Evolutionary conservation across 2,797 vertebrate genomes (phyloP).

Genomic region (Cryptoblepharus egeriae): DNA sequence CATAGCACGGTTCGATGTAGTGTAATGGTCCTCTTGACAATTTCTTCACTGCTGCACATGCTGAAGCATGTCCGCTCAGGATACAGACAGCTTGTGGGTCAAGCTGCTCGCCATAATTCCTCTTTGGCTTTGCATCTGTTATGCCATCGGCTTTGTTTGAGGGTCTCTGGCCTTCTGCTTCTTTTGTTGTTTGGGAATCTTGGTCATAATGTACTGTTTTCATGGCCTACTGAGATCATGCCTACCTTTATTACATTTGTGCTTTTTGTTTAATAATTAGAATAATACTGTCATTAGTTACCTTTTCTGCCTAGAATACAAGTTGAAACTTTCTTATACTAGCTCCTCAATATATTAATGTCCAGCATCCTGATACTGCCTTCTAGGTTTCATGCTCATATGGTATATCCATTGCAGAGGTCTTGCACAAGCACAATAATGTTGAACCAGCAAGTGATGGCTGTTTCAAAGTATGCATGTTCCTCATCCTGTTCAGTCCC

Average conservation of each 20-base stretch:
- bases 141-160: not conserved
- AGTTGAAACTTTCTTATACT: too few relatives aligned
- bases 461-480: too few relatives aligned
- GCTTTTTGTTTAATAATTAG: not conserved
- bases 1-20: not conserved
- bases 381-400: too few relatives aligned
- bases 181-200: not conserved
- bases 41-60: constrained; percentile 30
- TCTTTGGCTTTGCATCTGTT: not conserved
- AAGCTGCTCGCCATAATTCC: not conserved
- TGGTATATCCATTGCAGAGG: too few relatives aligned
- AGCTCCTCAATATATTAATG: too few relatives aligned
- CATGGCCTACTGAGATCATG: not conserved
- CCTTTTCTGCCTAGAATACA: not conserved
- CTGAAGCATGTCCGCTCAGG: constrained; percentile 7
- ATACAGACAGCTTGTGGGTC: constrained; percentile 10
- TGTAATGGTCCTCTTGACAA: not conserved
- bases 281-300: too few relatives aligned
- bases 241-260: not conserved
- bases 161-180: constrained; percentile 3
- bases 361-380: too few relatives aligned
- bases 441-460: too few relatives aligned
- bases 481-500: too few relatives aligned
- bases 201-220: not conserved
- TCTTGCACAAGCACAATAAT: too few relatives aligned